Percentiles rank a stretch among this genome's conserved stretches.
These are phyloP conservation scores for Echinometra lucunter DNA, from an alignment of 53 echinoderm and acorn worm species.

Conservation along the genomic window DNA sequence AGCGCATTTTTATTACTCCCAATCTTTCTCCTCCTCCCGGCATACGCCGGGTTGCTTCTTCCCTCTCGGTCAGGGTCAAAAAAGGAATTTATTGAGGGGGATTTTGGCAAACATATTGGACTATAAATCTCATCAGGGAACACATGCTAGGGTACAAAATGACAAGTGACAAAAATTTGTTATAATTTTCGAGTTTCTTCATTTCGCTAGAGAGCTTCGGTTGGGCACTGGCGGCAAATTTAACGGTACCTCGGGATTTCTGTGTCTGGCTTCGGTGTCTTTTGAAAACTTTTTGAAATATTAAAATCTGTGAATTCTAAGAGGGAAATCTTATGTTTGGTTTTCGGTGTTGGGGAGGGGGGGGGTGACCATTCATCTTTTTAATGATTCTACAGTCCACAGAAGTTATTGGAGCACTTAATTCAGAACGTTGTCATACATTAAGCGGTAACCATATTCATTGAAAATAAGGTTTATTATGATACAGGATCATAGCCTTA, in stretches of 20 bases:
- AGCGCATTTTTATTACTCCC: conserved; percentile 49
- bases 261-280: conserved; percentile 16
- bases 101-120: conserved; percentile 50
- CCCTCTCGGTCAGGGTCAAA: conserved; percentile 32
- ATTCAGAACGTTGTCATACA: too few species aligned
- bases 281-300: background rate
- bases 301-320: background rate
- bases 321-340: background rate
- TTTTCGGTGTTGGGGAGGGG: background rate
- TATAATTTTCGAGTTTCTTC: conserved; percentile 31
- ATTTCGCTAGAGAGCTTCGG: conserved; percentile 20
- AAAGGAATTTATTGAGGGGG: conserved; percentile 64
- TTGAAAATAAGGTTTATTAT: background rate
- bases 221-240: conserved; percentile 42
- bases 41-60: background rate
- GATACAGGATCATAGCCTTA: background rate
- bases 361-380: background rate
- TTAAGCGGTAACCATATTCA: too few species aligned
- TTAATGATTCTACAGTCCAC: too few species aligned
- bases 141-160: conserved; percentile 61
- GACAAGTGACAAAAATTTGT: conserved; percentile 46
- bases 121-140: conserved; percentile 54
- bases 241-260: conserved; percentile 52
- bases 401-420: too few species aligned
- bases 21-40: background rate